A percentile compares a stretch with the other conserved stretches of the same genome.
These are phyloP conservation scores for Lasaia peninsularis DNA, from an alignment of 1,140 invertebrate species.

Conservation along the genomic window DNA sequence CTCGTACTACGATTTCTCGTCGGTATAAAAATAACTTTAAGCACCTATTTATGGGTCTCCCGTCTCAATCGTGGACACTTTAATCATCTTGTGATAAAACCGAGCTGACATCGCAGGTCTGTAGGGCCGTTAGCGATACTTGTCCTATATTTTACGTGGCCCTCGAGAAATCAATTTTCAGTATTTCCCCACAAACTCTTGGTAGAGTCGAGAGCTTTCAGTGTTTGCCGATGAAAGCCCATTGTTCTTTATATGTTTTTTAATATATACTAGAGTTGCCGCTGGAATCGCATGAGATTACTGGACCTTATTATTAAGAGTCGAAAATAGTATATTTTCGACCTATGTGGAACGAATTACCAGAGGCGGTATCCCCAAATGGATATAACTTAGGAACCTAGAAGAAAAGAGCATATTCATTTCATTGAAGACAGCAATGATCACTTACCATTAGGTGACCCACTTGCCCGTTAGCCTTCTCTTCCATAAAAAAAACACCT, in stretches of 20 bases:
- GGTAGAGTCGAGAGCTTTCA: slow-evolving; percentile 28
- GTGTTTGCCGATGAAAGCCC: slow-evolving; percentile 29
- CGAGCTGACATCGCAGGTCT: slow-evolving; percentile 39
- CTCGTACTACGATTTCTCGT: slow-evolving; percentile 10
- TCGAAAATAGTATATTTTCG: no score
- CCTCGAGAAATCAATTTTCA: slow-evolving; percentile 44
- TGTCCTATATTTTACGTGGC: slow-evolving; percentile 40
- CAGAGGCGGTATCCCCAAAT: no score
- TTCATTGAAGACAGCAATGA: no score
- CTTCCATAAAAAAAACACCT: no score
- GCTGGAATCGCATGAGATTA: no score
- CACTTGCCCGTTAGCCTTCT: no score
- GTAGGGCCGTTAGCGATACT: slow-evolving; percentile 27
- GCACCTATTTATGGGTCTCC: slow-evolving; percentile 34
- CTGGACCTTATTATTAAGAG: no score
- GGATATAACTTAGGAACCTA: no score
- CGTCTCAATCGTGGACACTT: slow-evolving; percentile 31
- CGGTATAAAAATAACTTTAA: slow-evolving; percentile 5
- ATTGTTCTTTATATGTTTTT: slow-evolving; percentile 16
- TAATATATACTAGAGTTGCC: neutral
- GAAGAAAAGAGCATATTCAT: no score
- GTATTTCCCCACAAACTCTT: slow-evolving; percentile 42
- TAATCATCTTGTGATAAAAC: slow-evolving; percentile 39
- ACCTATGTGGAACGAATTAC: no score
- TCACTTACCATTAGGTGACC: no score